phyloP scores from a whole-genome alignment of 2,113 vertebrate species.

The Phainopepla nitens region DNA sequence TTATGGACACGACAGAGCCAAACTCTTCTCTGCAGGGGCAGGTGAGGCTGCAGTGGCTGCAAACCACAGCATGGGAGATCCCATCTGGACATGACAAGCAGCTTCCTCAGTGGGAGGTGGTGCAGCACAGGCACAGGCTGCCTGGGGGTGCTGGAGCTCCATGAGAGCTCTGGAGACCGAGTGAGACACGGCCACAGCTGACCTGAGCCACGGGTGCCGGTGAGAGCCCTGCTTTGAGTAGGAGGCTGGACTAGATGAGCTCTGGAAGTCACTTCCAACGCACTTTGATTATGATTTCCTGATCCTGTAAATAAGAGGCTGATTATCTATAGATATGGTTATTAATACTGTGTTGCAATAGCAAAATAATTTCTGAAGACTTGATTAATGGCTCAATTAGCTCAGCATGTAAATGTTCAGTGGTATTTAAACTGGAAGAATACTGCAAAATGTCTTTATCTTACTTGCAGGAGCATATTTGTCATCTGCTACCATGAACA shows the following conservation, averaged over 20 bases:
- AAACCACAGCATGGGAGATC: rapidly evolving
- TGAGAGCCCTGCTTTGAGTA: not conserved
- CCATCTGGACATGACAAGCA: not conserved
- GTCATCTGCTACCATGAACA: not conserved
- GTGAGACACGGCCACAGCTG: not conserved
- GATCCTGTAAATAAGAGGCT: not conserved
- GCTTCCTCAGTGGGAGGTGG: not conserved
- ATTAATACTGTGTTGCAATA: not conserved
- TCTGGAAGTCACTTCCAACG: not conserved
- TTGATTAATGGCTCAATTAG: not conserved
- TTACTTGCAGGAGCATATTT: not conserved
- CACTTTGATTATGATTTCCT: not conserved
- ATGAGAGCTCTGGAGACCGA: not conserved
- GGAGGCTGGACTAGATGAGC: not conserved
- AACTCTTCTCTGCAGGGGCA: not conserved
- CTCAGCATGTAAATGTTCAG: not conserved
- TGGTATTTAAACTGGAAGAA: not conserved
- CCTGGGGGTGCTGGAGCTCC: not conserved
- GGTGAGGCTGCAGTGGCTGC: not conserved
- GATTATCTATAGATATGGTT: not conserved
- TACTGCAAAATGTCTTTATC: not conserved
- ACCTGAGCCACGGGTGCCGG: not conserved
- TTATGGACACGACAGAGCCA: not conserved
- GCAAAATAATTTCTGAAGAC: not conserved
- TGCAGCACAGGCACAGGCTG: not conserved